These are phyloP conservation scores for Diplogasteroides magnus DNA, from an alignment of 1,140 invertebrate species.

Conservation along the genomic window DNA sequence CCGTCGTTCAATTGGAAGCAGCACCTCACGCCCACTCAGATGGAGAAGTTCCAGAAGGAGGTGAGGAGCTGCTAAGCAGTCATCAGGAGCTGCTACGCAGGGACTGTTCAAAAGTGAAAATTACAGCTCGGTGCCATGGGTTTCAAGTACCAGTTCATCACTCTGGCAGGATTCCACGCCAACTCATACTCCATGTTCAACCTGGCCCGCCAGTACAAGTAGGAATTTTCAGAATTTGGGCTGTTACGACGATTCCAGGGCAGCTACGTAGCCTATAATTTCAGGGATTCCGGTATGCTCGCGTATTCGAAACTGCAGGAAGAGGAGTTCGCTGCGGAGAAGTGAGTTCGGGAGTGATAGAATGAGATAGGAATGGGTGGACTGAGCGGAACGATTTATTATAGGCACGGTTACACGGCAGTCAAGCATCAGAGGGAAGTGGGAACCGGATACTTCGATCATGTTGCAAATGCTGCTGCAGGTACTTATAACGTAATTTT, in stretches of 20 bases:
- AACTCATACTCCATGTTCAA: constrained; percentile 57
- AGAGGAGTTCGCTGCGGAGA: constrained; percentile 54
- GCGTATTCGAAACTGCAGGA: constrained; percentile 57
- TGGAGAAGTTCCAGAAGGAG: constrained; percentile 56
- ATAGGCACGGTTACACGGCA: constrained; percentile 54
- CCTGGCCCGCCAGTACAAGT: constrained; percentile 53
- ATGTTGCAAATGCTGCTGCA: constrained; percentile 50
- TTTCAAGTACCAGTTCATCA: constrained; percentile 59
- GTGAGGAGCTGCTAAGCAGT: neutral
- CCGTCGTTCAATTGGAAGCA: constrained; percentile 58
- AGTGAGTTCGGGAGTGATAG: constrained; percentile 20
- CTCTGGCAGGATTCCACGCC: constrained; percentile 57
- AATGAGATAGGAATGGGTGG: constrained; percentile 10
- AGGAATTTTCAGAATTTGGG: too few relatives aligned
- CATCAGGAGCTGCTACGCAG: too few relatives aligned
- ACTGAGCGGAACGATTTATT: constrained; percentile 15
- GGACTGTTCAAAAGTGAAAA: neutral
- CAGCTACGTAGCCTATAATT: too few relatives aligned
- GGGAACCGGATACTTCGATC: constrained; percentile 57
- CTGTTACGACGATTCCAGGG: too few relatives aligned
- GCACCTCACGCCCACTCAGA: constrained; percentile 50
- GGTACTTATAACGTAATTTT: too few relatives aligned
- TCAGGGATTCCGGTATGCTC: constrained; percentile 52
- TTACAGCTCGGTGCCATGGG: constrained; percentile 56
- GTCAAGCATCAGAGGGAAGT: constrained; percentile 58